phyloP scores from a whole-genome alignment of 2,888 invertebrate species.

The Chrysina gloriosa region DNA sequence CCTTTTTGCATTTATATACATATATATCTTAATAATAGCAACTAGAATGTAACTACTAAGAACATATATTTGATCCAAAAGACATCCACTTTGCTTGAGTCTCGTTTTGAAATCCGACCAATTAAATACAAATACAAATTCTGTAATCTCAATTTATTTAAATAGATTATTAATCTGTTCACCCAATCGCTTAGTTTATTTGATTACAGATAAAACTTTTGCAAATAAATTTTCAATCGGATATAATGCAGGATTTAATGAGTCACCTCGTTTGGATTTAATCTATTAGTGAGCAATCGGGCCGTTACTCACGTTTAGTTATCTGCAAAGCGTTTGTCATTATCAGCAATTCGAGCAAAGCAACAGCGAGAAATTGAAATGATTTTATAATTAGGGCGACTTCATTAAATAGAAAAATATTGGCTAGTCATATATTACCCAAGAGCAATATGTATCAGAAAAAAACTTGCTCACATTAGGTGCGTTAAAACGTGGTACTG shows the following conservation, averaged over 20 bases:
- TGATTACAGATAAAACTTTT: no score
- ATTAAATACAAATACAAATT: no score
- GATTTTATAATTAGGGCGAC: conserved; percentile 30
- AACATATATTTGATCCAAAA: no score
- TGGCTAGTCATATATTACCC: conserved; percentile 21
- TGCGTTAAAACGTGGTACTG: not conserved
- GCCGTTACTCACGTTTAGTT: conserved; percentile 7
- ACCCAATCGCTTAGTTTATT: no score
- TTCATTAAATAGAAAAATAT: conserved; percentile 21
- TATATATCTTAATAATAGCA: no score
- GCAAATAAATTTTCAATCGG: not conserved
- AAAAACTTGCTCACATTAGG: not conserved
- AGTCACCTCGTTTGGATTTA: conserved; percentile 1
- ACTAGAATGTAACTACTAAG: no score
- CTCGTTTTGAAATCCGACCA: no score
- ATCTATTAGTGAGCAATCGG: conserved; percentile 13
- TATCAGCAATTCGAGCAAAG: conserved; percentile 11
- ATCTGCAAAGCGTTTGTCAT: conserved; percentile 1
- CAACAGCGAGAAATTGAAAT: conserved; percentile 17
- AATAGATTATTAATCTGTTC: no score
- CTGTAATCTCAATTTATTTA: no score
- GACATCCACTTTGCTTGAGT: no score
- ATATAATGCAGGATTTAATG: no score
- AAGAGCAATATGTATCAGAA: conserved; percentile 12
- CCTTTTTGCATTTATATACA: no score